These are phyloP conservation scores for Asarcornis scutulata DNA, from an alignment of 2,113 vertebrate genomes.

Conservation along the genomic window DNA sequence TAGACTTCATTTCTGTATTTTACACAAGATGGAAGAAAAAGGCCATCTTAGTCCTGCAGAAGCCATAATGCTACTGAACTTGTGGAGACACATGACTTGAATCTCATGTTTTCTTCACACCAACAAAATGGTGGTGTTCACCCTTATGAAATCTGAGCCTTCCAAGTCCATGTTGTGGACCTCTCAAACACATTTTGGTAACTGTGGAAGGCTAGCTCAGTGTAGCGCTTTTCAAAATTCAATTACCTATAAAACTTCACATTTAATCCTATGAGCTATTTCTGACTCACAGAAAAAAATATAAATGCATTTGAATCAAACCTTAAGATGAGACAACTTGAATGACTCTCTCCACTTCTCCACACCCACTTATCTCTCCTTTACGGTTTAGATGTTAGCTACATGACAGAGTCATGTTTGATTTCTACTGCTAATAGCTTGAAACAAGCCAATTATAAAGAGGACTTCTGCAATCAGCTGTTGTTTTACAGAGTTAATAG, in stretches of 20 bases:
- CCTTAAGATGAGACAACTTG: neutral
- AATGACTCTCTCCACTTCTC: neutral
- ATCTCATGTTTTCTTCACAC: neutral
- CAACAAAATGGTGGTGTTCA: neutral
- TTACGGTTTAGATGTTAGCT: neutral
- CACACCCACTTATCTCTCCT: neutral
- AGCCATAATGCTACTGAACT: neutral
- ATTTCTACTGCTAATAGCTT: neutral
- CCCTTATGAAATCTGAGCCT: neutral
- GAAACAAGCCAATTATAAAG: neutral
- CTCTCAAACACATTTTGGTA: neutral
- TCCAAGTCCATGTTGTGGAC: neutral
- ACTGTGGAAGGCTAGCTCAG: neutral
- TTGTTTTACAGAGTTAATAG: neutral
- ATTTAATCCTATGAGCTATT: neutral
- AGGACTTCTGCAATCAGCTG: neutral
- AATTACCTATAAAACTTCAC: rapidly evolving
- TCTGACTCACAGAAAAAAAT: neutral
- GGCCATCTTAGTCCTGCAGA: neutral
- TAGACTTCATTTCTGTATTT: neutral
- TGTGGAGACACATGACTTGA: neutral
- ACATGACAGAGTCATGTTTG: neutral
- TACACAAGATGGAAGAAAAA: neutral
- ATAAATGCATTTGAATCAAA: neutral
- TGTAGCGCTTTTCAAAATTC: neutral